Conservation (phyloP, 2,113 vertebrate genomes). For the Sceloporus tristichus region DNA sequence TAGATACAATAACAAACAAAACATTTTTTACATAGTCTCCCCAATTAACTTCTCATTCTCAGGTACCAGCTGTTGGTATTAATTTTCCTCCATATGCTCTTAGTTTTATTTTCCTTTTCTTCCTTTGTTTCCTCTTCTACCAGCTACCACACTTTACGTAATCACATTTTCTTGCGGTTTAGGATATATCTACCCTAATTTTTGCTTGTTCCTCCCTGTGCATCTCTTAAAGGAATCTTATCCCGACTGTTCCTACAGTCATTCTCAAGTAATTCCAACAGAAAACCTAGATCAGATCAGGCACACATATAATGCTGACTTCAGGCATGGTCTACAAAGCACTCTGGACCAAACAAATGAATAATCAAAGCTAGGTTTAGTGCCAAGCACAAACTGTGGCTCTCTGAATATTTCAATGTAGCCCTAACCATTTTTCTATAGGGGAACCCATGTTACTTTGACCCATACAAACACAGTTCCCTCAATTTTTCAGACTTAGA, state of each 20-base stretch:
- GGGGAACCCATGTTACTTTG: neutral
- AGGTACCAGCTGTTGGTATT: neutral
- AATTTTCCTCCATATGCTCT: neutral
- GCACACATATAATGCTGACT: neutral
- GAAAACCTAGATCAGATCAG: neutral
- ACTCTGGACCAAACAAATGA: neutral
- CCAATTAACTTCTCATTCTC: neutral
- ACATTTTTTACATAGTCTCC: neutral
- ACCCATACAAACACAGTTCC: conserved; percentile 6
- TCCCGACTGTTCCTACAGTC: neutral
- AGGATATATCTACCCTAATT: neutral
- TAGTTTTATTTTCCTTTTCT: neutral
- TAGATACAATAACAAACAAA: conserved; percentile 3
- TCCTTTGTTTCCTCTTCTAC: neutral
- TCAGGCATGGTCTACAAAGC: neutral
- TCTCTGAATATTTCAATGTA: neutral
- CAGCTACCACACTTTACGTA: neutral
- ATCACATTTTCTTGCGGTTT: neutral
- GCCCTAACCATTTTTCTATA: conserved; percentile 27
- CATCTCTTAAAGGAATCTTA: neutral
- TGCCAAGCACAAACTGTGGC: neutral
- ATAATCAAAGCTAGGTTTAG: neutral
- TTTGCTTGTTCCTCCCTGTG: neutral
- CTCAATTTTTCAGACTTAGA: conserved; percentile 6
- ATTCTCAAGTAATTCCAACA: neutral